Conservation (phyloP, 2,888 invertebrate genomes). For the Molanna angustata region DNA sequence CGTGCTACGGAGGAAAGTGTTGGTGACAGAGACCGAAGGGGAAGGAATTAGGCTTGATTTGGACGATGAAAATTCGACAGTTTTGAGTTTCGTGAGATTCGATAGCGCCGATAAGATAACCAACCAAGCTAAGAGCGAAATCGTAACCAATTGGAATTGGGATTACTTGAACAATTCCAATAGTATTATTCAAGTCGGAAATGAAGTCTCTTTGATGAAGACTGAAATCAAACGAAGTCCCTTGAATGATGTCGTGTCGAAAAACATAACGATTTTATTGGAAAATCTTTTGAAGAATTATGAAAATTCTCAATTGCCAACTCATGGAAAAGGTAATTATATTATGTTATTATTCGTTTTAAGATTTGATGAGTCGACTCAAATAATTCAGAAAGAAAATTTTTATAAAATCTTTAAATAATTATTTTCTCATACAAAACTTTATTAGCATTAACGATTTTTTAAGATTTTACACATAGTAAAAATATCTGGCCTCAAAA, state of each 20-base stretch:
- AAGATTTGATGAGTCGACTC: background rate
- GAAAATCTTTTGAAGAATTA: conserved; percentile 87
- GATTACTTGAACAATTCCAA: conserved; percentile 22
- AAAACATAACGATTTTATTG: conserved; percentile 79
- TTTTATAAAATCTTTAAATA: too few species aligned
- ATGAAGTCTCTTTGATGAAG: conserved; percentile 12
- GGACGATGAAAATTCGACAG: conserved; percentile 25
- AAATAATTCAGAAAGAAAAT: background rate
- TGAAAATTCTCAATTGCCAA: conserved; percentile 85
- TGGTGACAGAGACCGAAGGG: conserved; percentile 11
- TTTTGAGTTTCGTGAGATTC: conserved; percentile 30
- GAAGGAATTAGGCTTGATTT: conserved; percentile 26
- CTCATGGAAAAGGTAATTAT: conserved; percentile 76
- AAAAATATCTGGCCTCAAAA: too few species aligned
- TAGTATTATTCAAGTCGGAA: conserved; percentile 19
- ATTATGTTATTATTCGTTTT: background rate
- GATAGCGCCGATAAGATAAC: conserved; percentile 17
- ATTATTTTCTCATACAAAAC: too few species aligned
- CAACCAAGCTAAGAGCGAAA: conserved; percentile 17
- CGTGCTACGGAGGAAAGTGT: conserved; percentile 13
- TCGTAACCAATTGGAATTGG: conserved; percentile 30
- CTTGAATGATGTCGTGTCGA: conserved; percentile 71
- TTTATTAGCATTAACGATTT: too few species aligned
- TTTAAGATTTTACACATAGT: too few species aligned
- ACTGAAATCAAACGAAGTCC: conserved; percentile 47